phyloP scores from a whole-genome alignment of 2,113 vertebrate genomes.

The Okapia johnstoni region DNA sequence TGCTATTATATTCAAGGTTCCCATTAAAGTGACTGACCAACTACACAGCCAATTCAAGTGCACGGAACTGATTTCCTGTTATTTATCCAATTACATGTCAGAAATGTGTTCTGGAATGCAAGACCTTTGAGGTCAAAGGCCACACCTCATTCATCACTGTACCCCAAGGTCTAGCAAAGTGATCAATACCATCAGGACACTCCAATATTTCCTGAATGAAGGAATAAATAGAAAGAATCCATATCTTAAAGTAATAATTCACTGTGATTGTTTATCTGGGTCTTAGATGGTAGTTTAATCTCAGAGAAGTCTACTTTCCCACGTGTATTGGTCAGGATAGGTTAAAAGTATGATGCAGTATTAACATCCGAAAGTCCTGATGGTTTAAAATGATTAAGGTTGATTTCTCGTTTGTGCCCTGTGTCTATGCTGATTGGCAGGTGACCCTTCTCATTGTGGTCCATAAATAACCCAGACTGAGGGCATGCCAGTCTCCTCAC shows the following conservation, averaged over 20 bases:
- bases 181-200: background rate
- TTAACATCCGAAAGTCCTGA: background rate
- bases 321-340: background rate
- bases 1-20: background rate
- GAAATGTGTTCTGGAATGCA: background rate
- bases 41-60: background rate
- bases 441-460: background rate
- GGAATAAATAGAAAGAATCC: background rate
- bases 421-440: background rate
- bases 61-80: background rate
- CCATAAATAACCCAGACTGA: background rate
- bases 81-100: background rate
- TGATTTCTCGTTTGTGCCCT: background rate
- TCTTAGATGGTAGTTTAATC: background rate
- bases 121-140: background rate
- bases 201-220: background rate
- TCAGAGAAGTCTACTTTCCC: background rate
- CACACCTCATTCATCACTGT: background rate
- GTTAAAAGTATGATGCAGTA: fast-evolving
- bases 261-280: background rate
- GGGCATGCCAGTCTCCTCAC: fast-evolving
- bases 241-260: background rate
- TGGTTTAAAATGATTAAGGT: background rate
- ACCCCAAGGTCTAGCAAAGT: background rate
- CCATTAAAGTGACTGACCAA: background rate